These are phyloP conservation scores for Patiria pectinifera DNA, from an alignment of 53 echinoderm and acorn worm genomes.

Conservation along the genomic window DNA sequence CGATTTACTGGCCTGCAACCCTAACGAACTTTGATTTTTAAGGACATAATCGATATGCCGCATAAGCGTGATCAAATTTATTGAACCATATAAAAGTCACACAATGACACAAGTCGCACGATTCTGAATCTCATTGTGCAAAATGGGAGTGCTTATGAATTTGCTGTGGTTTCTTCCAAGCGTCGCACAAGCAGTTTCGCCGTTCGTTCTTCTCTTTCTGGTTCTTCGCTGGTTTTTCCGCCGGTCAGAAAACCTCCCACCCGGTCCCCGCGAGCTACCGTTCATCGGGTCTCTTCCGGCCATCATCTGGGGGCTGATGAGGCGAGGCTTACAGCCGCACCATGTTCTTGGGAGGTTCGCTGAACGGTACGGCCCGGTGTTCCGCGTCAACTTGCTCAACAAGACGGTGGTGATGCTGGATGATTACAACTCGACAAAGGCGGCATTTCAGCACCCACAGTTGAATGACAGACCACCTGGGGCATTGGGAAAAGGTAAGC, in stretches of 20 bases:
- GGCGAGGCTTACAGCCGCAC: constrained; percentile 41
- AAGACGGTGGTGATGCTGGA: constrained; percentile 32
- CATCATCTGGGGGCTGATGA: not conserved
- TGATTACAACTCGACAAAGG: constrained; percentile 49
- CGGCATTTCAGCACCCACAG: constrained; percentile 38
- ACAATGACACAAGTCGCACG: no score
- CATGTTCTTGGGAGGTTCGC: constrained; percentile 11
- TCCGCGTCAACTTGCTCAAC: constrained; percentile 30
- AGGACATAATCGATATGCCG: no score
- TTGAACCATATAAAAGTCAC: no score
- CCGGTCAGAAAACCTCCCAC: constrained; percentile 21
- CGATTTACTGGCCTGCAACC: no score
- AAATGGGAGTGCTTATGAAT: not conserved
- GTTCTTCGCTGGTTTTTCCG: constrained; percentile 35
- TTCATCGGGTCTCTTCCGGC: constrained; percentile 35
- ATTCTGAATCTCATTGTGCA: no score
- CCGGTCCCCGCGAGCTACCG: constrained; percentile 22
- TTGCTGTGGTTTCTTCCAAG: not conserved
- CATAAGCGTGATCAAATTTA: no score
- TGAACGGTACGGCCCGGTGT: constrained; percentile 37
- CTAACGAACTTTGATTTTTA: no score
- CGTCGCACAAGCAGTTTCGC: not conserved
- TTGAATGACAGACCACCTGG: constrained; percentile 12
- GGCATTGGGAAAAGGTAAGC: no score
- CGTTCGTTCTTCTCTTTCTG: not conserved